These are phyloP conservation scores for Hylaeus anthracinus DNA, from an alignment of 1,140 invertebrate genomes.

Conservation along the genomic window DNA sequence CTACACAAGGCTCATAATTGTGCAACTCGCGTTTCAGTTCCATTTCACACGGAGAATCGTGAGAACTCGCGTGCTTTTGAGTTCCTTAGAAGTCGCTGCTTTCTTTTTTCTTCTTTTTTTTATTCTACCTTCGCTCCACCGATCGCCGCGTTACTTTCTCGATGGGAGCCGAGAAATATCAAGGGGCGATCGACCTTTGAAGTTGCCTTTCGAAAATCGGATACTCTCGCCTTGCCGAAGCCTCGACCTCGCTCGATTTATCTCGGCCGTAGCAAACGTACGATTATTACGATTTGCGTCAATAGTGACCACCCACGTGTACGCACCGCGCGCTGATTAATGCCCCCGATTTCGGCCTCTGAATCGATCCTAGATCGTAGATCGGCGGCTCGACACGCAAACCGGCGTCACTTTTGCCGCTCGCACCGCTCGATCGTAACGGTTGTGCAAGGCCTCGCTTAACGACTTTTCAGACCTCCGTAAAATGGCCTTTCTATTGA, in stretches of 20 bases:
- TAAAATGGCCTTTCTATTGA: constrained; percentile 38
- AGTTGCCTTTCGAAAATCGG: constrained; percentile 62
- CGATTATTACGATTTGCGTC: constrained; percentile 63
- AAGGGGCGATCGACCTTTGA: constrained; percentile 60
- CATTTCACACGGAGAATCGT: constrained; percentile 27
- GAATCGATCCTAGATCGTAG: constrained; percentile 60
- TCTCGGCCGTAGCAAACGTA: constrained; percentile 33
- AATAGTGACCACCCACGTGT: constrained; percentile 62
- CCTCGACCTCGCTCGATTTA: constrained; percentile 64
- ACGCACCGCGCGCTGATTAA: constrained; percentile 63
- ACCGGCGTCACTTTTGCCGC: constrained; percentile 48
- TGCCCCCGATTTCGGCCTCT: constrained; percentile 62
- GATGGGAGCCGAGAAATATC: constrained; percentile 38
- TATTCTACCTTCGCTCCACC: not conserved
- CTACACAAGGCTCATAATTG: not conserved
- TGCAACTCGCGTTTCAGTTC: constrained; percentile 19
- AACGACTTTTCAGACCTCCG: constrained; percentile 44
- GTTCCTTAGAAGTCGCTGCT: not conserved
- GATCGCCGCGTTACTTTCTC: constrained; percentile 49
- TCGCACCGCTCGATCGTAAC: constrained; percentile 44
- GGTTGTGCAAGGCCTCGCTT: constrained; percentile 50
- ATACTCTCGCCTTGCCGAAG: constrained; percentile 41
- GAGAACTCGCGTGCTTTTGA: constrained; percentile 36
- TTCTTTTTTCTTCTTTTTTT: not conserved
- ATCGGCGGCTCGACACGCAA: constrained; percentile 57